Percentiles rank a stretch among this genome's conserved stretches.
Evolutionary conservation across 2,113 vertebrate species (phyloP).

Genomic region (Amia ocellicauda): DNA sequence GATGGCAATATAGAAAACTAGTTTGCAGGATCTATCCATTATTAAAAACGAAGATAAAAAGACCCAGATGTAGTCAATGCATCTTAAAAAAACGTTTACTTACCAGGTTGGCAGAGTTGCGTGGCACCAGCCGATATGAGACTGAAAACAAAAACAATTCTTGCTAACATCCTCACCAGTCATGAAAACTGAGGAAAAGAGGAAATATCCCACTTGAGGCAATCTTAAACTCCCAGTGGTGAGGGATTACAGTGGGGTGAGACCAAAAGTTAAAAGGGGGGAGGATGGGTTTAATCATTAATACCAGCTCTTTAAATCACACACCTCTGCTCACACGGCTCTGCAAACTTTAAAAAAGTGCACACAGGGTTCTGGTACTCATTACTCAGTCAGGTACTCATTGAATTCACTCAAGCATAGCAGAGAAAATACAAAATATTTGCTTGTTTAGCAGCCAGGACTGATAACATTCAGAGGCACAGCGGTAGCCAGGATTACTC

Average conservation of each 20-base stretch:
- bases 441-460: background rate
- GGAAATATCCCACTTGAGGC: slow-evolving; percentile 33
- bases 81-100: too few relatives aligned
- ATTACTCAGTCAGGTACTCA: background rate
- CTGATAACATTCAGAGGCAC: slow-evolving; percentile 19
- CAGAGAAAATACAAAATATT: background rate
- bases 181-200: slow-evolving; percentile 38
- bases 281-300: slow-evolving; percentile 55
- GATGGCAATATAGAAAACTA: too few relatives aligned
- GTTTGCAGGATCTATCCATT: too few relatives aligned
- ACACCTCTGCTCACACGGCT: background rate
- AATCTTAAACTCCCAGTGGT: slow-evolving; percentile 59
- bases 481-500: slow-evolving; percentile 10
- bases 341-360: background rate
- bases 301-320: slow-evolving; percentile 41
- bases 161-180: slow-evolving; percentile 58
- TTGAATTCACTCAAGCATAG: background rate
- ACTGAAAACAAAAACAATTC: slow-evolving; percentile 52
- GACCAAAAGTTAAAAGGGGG: slow-evolving; percentile 14
- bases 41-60: too few relatives aligned
- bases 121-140: slow-evolving; percentile 35
- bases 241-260: slow-evolving; percentile 51
- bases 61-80: too few relatives aligned
- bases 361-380: background rate
- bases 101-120: slow-evolving; percentile 67